Conservation (phyloP, 30 jellyfish, hydroid and myxozoan species). For the Pelagia noctiluca region DNA sequence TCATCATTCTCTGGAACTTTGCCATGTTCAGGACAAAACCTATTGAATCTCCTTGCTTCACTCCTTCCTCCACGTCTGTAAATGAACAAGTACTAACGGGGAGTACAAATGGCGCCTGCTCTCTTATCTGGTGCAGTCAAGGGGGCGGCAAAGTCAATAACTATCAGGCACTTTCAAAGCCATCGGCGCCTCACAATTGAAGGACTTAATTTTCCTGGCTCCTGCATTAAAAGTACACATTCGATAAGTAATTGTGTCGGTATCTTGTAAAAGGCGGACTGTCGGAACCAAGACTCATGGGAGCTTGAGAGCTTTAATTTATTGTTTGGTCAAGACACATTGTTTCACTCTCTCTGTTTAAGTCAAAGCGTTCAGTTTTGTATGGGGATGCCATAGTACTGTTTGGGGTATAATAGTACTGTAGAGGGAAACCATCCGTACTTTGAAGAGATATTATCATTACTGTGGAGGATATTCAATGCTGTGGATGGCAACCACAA, state of each 20-base stretch:
- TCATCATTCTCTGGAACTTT: constrained; percentile 31
- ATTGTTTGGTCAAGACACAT: too few species aligned
- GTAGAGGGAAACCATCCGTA: too few species aligned
- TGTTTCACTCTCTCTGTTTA: too few species aligned
- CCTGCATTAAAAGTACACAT: constrained; percentile 18
- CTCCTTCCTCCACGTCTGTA: background rate
- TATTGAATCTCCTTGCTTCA: background rate
- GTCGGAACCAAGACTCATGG: too few species aligned
- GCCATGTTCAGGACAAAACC: background rate
- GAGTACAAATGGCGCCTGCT: background rate
- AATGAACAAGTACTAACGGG: background rate
- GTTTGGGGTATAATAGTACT: too few species aligned
- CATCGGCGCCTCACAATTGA: constrained; percentile 49
- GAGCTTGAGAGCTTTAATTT: too few species aligned
- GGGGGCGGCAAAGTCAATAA: constrained; percentile 46
- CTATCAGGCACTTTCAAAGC: constrained; percentile 30
- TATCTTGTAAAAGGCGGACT: too few species aligned
- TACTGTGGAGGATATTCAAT: too few species aligned
- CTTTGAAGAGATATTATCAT: too few species aligned
- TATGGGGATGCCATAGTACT: too few species aligned
- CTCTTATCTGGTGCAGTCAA: background rate
- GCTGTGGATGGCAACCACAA: too few species aligned
- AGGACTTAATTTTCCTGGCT: constrained; percentile 41
- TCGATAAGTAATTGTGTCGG: background rate
- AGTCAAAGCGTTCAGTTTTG: too few species aligned